Evolutionary conservation across 2,113 vertebrate species (phyloP), one percentile per base, ranked within the genome.

Genomic region (Helogale parvula): DNA sequence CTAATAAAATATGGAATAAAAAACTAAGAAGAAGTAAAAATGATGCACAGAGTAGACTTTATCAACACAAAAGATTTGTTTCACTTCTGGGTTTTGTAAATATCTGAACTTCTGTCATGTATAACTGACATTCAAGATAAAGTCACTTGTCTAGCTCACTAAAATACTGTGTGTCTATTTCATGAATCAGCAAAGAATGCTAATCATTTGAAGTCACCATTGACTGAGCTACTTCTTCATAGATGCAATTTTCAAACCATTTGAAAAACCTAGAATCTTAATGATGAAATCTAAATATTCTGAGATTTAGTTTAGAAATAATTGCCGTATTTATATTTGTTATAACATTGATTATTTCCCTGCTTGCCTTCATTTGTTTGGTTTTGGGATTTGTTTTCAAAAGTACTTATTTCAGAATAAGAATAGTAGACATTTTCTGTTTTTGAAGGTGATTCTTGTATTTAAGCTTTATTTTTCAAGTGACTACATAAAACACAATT

Each of bases 161-260:
- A 65, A 57, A 95, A 1, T 98, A 66, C 91, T 96, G 29, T 94
- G 5, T 86, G 63, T 12, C 6, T 96, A 0, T 35, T 94, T 96
- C 93, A 29, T 97, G 95, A 97, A 88, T 92, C 45, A 93, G 27
- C 95, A 95, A 85, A 68, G n/a, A 41, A 88, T 97, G 15, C 74
- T 93, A 92, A 86, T 93, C 23, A 83, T 76, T 92, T 94, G 60
- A 95, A 93, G 57, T 93, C n/a, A 93, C 29, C 87, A 1, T 96
- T 96, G 14, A 93, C 1, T 95, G 94, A 88, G 38, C 41, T 95
- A n/a, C n/a, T 82, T 94, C 38, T 45, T 10, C 81, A 13, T 60
- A 94, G 63, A 93, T 76, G 63, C 82, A 71, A 21, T 91, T 97
- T 82, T 88, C 12, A 88, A 79, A 68, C 14, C 31, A 54, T 14